These are phyloP conservation scores for Heliconius congener DNA, from an alignment of 1,140 invertebrate species.

Conservation along the genomic window DNA sequence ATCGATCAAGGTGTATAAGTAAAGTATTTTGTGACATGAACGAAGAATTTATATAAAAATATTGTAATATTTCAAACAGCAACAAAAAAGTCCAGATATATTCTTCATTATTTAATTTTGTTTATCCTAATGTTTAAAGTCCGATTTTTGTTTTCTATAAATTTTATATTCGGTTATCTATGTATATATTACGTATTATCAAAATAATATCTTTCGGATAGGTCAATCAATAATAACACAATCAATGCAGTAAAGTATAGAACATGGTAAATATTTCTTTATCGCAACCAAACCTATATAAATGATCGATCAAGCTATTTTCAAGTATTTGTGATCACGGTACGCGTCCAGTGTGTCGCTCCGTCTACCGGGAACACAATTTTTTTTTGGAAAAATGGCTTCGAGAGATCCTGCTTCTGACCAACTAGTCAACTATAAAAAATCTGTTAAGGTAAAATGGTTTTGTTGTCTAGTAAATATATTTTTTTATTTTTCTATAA, in stretches of 20 bases:
- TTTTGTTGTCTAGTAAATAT: background rate
- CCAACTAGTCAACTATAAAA: slow-evolving; percentile 86
- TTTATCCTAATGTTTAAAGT: background rate
- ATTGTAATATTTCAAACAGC: too few species aligned
- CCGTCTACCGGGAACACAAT: slow-evolving; percentile 38
- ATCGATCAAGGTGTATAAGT: too few species aligned
- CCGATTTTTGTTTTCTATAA: background rate
- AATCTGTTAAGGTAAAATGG: slow-evolving; percentile 82
- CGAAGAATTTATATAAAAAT: too few species aligned
- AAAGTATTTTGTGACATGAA: too few species aligned
- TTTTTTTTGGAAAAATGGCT: slow-evolving; percentile 68
- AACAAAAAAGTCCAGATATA: too few species aligned
- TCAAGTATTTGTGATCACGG: slow-evolving; percentile 57
- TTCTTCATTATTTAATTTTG: too few species aligned
- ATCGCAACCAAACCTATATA: slow-evolving; percentile 67
- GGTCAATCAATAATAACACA: background rate
- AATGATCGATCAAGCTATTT: slow-evolving; percentile 39
- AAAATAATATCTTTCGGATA: background rate
- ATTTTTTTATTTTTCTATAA: background rate
- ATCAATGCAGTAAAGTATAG: slow-evolving; percentile 11
- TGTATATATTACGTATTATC: background rate
- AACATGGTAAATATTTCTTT: slow-evolving; percentile 58
- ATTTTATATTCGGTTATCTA: background rate
- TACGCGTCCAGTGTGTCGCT: slow-evolving; percentile 67
- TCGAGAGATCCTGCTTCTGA: slow-evolving; percentile 85